Base-by-base conservation (phyloP, 37 sponge, comb jelly and placozoan genomes). In the Dysidea cf. avara region DNA sequence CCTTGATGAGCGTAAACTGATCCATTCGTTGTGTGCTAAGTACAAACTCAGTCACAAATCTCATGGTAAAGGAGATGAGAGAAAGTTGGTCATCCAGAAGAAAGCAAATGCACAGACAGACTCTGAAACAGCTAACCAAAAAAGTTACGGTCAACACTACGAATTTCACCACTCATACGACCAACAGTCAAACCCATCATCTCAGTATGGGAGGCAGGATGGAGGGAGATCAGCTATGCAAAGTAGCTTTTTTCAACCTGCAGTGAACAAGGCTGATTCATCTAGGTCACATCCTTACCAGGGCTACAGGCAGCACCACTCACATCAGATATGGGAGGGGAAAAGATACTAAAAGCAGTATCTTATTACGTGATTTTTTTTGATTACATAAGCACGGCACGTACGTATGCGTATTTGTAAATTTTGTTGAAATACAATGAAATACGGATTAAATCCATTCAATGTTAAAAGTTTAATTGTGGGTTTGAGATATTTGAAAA, bases 41-140 rank as follows among this genome's bases (percentile, higher is more conserved):
- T 77, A 59, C 53, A 72, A 71, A 21, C 78, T 84, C n/a, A 31
- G 7, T 31, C 85, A 84, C 64, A 69, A 47, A 36, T 70, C 78
- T 0, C 55, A 58, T 36, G 85, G 85, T 0, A 48, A 39, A 5
- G 78, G 66, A 16, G 56, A 69, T 14, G 38, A 70, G 36, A 36
- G 77, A 33, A 49, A 61, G 11, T 43, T 84, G 39, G 77, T 77
- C 1, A 65, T 84, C 17, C 39, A 33, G 43, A 84, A 71, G 55
- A 77, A 62, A 31, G 14, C 55, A 35, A 63, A 50, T 25, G 53
- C 50, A 2, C 31, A 21, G 34, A 32, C 34, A 3, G 33, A 21
- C 35, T 28, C 63, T 12, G 7, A 4, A 56, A 12, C 28, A 6
- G 7, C 28, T 26, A 12, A 28, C 7, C 58, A 56, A 7, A 56